Evolutionary conservation across 2,797 vertebrate genomes (phyloP).

Genomic region (Forpus xanthops): DNA sequence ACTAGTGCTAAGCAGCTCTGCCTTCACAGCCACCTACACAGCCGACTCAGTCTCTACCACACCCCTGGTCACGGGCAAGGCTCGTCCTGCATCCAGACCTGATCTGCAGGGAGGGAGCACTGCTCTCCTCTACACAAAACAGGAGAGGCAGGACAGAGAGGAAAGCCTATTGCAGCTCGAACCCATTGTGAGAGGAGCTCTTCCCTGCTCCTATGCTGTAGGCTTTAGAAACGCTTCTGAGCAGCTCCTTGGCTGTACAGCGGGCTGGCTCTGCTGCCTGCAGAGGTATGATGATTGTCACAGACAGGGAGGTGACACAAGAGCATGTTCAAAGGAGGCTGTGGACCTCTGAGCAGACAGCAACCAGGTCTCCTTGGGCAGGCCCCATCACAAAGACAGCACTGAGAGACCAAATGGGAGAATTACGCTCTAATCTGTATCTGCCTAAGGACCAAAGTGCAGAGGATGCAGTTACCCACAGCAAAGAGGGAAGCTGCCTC

Average conservation of each 20-base stretch:
- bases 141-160: neutral
- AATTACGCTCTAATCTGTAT: neutral
- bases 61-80: neutral
- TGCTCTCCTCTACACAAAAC: neutral
- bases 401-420: neutral
- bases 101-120: neutral
- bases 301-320: neutral
- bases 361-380: neutral
- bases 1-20: neutral
- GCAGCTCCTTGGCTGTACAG: neutral
- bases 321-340: neutral
- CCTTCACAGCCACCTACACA: neutral
- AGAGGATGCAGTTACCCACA: neutral
- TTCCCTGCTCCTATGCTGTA: neutral
- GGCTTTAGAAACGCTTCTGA: neutral
- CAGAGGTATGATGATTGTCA: accelerated
- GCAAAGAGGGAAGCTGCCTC: neutral
- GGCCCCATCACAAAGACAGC: neutral
- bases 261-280: neutral
- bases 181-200: neutral
- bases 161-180: neutral
- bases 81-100: neutral
- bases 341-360: neutral
- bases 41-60: neutral
- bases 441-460: neutral